These are phyloP conservation scores for Globicephala melas DNA, from an alignment of 2,113 vertebrate genomes.

Conservation along the genomic window DNA sequence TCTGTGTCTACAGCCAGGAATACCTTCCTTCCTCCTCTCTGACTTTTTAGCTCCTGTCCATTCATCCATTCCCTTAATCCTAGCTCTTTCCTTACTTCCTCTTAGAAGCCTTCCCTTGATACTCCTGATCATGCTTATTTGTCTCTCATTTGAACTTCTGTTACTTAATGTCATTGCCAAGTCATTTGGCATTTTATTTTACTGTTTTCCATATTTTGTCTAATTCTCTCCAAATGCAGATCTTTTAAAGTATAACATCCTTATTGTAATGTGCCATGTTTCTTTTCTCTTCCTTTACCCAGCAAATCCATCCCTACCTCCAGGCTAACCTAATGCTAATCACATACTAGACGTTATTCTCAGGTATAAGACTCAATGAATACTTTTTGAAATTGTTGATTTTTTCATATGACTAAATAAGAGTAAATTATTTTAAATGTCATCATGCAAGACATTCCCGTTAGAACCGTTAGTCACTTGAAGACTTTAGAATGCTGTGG, in stretches of 20 bases:
- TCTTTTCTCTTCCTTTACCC: background rate
- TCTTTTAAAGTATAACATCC: background rate
- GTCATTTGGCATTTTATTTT: background rate
- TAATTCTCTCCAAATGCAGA: background rate
- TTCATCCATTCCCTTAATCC: background rate
- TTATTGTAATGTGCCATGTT: background rate
- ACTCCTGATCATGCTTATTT: background rate
- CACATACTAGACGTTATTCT: background rate
- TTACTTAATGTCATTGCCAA: background rate
- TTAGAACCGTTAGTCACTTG: background rate
- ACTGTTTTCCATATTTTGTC: background rate
- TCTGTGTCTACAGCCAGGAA: background rate
- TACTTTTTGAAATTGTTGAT: background rate
- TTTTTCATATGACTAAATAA: background rate
- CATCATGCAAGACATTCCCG: background rate
- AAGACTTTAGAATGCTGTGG: background rate
- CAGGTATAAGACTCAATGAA: background rate
- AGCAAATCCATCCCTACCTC: background rate
- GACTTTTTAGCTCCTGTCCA: background rate
- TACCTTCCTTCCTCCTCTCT: background rate
- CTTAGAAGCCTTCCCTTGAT: background rate
- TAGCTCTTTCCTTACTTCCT: background rate
- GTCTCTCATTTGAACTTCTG: conserved; percentile 14
- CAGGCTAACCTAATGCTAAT: background rate
- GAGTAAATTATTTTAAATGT: background rate